These are phyloP conservation scores for Notodonta ziczac DNA, from an alignment of 2,888 invertebrate genomes.

Conservation along the genomic window DNA sequence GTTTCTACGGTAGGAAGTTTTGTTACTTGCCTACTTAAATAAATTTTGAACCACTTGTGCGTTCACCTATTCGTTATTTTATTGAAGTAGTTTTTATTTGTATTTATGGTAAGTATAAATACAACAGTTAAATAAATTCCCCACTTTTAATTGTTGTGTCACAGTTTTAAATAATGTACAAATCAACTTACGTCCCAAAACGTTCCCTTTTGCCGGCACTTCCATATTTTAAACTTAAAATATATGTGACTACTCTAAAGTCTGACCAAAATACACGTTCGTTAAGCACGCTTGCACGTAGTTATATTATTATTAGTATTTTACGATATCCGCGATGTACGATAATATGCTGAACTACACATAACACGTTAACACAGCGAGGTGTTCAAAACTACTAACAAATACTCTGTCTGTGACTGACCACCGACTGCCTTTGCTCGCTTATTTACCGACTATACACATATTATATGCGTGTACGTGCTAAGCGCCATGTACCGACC, in stretches of 20 bases:
- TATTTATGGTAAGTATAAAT: no score
- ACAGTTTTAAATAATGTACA: slow-evolving; percentile 5
- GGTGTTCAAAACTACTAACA: slow-evolving; percentile 28
- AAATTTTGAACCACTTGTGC: no score
- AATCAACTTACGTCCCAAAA: slow-evolving; percentile 83
- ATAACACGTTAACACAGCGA: slow-evolving; percentile 29
- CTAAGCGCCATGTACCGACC: slow-evolving; percentile 45
- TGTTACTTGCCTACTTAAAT: no score
- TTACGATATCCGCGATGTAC: neutral
- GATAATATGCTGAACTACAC: slow-evolving; percentile 11
- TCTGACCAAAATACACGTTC: neutral
- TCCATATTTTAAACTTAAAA: slow-evolving; percentile 59
- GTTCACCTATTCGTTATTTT: no score
- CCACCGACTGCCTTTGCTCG: neutral
- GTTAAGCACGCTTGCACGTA: neutral
- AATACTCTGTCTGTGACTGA: neutral
- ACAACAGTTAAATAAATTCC: no score
- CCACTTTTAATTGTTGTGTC: no score
- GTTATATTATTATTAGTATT: no score
- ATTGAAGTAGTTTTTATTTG: no score
- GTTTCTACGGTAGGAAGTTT: no score
- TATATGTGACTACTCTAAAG: neutral
- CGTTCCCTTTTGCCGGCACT: slow-evolving; percentile 83
- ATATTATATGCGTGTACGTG: slow-evolving; percentile 39
- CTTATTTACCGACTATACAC: slow-evolving; percentile 11